phyloP scores from a whole-genome alignment of 1,140 invertebrate genomes.

The Drosophila aff. region DNA sequence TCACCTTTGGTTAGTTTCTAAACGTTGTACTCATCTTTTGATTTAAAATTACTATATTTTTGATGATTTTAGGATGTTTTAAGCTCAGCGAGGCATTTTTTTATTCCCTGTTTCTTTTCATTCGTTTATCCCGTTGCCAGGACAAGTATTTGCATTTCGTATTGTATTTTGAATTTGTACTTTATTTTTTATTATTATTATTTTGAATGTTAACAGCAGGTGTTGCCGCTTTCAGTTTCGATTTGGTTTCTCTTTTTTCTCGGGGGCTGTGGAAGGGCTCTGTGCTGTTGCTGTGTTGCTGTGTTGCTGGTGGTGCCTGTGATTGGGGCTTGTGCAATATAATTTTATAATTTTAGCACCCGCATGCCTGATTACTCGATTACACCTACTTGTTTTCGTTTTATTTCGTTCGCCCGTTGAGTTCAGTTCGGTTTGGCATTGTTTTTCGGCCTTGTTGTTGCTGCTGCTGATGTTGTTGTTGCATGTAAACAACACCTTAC shows the following conservation, averaged over 20 bases:
- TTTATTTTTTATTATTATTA: neutral
- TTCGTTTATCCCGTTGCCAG: neutral
- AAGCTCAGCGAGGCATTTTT: no score
- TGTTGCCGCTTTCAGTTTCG: neutral
- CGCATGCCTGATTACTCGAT: constrained; percentile 77
- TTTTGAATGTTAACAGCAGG: neutral
- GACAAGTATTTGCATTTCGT: neutral
- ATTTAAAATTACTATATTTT: neutral
- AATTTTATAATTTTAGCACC: constrained; percentile 74
- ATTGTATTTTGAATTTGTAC: neutral
- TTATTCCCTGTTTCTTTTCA: neutral
- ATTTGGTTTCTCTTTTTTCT: constrained; percentile 12
- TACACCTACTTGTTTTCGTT: constrained; percentile 51
- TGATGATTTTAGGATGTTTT: neutral
- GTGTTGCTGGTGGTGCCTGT: neutral
- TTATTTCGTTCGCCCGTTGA: constrained; percentile 4
- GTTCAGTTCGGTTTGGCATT: constrained; percentile 20
- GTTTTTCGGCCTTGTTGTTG: constrained; percentile 24
- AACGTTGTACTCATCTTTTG: neutral
- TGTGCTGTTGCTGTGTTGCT: neutral
- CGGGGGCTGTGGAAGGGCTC: neutral
- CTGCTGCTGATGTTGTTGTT: constrained; percentile 27
- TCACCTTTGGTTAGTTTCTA: neutral
- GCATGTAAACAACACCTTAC: constrained; percentile 77
- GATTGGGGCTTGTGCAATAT: constrained; percentile 60